phyloP scores from a whole-genome alignment of 2,888 invertebrate genomes.

The Temnothorax ravouxi region DNA sequence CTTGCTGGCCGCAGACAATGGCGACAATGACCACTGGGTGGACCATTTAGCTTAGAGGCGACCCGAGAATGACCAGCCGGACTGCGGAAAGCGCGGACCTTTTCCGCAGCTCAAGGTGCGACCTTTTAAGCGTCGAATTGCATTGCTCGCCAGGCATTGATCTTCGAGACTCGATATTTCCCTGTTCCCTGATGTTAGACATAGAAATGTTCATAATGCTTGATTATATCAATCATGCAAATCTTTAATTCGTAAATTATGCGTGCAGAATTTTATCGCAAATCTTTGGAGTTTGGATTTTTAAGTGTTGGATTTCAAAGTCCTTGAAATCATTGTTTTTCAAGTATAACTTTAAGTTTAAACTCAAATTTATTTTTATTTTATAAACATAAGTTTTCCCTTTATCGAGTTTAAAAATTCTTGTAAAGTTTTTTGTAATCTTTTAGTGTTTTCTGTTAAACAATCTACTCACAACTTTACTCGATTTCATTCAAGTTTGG shows the following conservation, averaged over 20 bases:
- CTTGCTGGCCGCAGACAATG: slow-evolving; percentile 76
- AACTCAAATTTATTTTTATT: background rate
- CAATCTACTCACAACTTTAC: background rate
- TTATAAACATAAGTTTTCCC: background rate
- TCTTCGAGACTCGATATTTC: background rate
- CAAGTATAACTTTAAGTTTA: background rate
- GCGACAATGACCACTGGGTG: slow-evolving; percentile 77
- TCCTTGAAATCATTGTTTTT: background rate
- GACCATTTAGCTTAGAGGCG: slow-evolving; percentile 76
- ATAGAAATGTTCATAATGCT: background rate
- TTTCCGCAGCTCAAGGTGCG: slow-evolving; percentile 46
- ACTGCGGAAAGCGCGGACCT: slow-evolving; percentile 54
- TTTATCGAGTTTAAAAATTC: background rate
- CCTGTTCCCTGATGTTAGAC: no score
- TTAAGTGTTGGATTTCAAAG: background rate
- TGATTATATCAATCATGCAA: background rate
- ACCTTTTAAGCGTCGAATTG: slow-evolving; percentile 39
- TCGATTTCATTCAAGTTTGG: background rate
- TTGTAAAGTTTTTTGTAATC: background rate
- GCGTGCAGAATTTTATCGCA: background rate
- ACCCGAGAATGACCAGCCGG: slow-evolving; percentile 58
- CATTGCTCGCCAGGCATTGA: slow-evolving; percentile 2
- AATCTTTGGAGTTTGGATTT: background rate
- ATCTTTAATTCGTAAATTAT: background rate
- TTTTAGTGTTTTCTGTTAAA: background rate